phyloP scores from a whole-genome alignment of 1,140 invertebrate genomes.

The Calephelis virginiensis region DNA sequence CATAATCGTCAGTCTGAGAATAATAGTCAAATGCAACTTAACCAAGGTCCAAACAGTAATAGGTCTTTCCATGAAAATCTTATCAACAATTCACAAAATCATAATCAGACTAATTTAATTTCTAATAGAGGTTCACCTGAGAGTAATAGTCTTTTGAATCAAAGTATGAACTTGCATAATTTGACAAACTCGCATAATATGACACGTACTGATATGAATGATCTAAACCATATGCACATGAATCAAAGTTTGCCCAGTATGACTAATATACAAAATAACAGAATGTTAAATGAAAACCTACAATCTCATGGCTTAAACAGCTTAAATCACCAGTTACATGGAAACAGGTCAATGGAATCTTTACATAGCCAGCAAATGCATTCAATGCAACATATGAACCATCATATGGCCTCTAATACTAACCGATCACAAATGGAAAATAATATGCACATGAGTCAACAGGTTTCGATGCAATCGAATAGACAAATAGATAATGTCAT shows the following conservation, averaged over 20 bases:
- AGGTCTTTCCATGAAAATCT: constrained; percentile 68
- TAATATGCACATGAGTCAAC: constrained; percentile 66
- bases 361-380: constrained; percentile 67
- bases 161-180: constrained; percentile 64
- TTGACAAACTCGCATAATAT: constrained; percentile 55
- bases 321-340: constrained; percentile 62
- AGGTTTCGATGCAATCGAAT: constrained; percentile 65
- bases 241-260: constrained; percentile 63
- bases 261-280: constrained; percentile 70
- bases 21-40: constrained; percentile 59
- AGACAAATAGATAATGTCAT: constrained; percentile 63
- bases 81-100: constrained; percentile 47
- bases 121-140: constrained; percentile 61
- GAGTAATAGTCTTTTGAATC: constrained; percentile 54
- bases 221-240: constrained; percentile 70
- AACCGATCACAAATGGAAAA: constrained; percentile 59
- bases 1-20: constrained; percentile 58
- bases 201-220: constrained; percentile 55
- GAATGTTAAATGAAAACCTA: constrained; percentile 70
- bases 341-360: constrained; percentile 61
- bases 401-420: constrained; percentile 53
- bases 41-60: constrained; percentile 43
- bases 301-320: constrained; percentile 60
- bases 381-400: constrained; percentile 66
- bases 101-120: constrained; percentile 57